Conservation (phyloP, 2,888 invertebrate species). For the Drosophila fulvimacula region DNA sequence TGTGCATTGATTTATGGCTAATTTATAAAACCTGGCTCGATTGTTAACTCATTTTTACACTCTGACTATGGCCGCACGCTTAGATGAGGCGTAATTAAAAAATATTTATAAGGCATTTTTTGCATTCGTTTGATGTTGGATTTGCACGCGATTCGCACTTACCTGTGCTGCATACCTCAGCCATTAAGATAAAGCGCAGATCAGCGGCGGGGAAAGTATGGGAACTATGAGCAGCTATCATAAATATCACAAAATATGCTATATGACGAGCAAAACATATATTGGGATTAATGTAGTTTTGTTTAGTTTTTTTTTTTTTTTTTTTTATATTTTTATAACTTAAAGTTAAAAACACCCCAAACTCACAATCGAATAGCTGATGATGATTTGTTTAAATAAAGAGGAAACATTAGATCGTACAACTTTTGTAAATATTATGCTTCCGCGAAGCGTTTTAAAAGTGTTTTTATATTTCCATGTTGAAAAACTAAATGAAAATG, state of each 20-base stretch:
- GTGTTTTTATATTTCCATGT: slow-evolving; percentile 36
- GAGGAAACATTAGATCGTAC: slow-evolving; percentile 35
- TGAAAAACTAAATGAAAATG: slow-evolving; percentile 37
- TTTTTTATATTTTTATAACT: not conserved
- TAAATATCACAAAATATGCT: not conserved
- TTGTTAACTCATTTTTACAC: slow-evolving; percentile 75
- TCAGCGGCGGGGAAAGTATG: slow-evolving; percentile 29
- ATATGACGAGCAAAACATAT: slow-evolving; percentile 2
- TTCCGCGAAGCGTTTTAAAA: slow-evolving; percentile 43
- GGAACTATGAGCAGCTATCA: slow-evolving; percentile 10
- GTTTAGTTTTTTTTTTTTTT: too few relatives aligned
- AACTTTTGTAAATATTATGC: slow-evolving; percentile 26
- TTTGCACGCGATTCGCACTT: slow-evolving; percentile 53
- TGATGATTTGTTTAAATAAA: slow-evolving; percentile 35
- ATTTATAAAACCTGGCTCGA: slow-evolving; percentile 65
- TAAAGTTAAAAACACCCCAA: not conserved
- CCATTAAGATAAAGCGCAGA: slow-evolving; percentile 20
- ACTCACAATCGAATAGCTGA: slow-evolving; percentile 12
- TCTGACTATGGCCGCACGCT: slow-evolving; percentile 57
- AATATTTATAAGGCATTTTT: slow-evolving; percentile 62
- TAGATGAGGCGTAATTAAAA: slow-evolving; percentile 67
- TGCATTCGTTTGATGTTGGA: slow-evolving; percentile 48
- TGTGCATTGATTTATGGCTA: slow-evolving; percentile 75
- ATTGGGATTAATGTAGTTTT: slow-evolving; percentile 17
- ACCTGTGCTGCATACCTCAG: not conserved